These are phyloP conservation scores for Eidolon dupreanum DNA, from an alignment of 2,797 vertebrate genomes.

Conservation along the genomic window DNA sequence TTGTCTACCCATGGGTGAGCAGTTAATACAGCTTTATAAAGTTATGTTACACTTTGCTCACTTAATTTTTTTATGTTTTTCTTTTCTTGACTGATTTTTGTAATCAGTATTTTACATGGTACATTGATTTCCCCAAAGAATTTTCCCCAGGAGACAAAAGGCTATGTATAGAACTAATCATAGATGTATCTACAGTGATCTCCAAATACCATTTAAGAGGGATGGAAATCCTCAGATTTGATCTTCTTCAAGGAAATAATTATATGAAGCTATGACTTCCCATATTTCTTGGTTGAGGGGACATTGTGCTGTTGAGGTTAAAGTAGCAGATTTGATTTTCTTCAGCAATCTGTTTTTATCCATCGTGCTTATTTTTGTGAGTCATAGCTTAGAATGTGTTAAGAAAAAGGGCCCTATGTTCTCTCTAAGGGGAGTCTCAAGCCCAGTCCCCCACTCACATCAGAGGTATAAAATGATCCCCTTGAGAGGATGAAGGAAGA, in stretches of 20 bases:
- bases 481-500: conserved; percentile 79
- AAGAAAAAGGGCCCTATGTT: conserved; percentile 75
- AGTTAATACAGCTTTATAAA: conserved; percentile 75
- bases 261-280: conserved; percentile 59
- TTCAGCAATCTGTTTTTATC: conserved; percentile 61
- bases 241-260: conserved; percentile 72
- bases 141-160: conserved; percentile 72
- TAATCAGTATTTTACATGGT: conserved; percentile 79
- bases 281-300: conserved; percentile 59
- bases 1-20: conserved; percentile 55
- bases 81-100: conserved; percentile 81
- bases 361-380: conserved; percentile 73
- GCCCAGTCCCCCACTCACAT: conserved; percentile 51
- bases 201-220: conserved; percentile 72
- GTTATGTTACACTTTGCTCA: conserved; percentile 73
- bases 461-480: conserved; percentile 73
- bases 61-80: conserved; percentile 78
- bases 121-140: conserved; percentile 81
- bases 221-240: conserved; percentile 70
- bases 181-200: conserved; percentile 66
- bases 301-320: conserved; percentile 55
- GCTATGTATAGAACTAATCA: conserved; percentile 76
- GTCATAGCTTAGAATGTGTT: conserved; percentile 67
- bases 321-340: conserved; percentile 77
- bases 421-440: conserved; percentile 68